Evolutionary conservation across 2,888 invertebrate species (phyloP).

Genomic region (Megamerina dolium): DNA sequence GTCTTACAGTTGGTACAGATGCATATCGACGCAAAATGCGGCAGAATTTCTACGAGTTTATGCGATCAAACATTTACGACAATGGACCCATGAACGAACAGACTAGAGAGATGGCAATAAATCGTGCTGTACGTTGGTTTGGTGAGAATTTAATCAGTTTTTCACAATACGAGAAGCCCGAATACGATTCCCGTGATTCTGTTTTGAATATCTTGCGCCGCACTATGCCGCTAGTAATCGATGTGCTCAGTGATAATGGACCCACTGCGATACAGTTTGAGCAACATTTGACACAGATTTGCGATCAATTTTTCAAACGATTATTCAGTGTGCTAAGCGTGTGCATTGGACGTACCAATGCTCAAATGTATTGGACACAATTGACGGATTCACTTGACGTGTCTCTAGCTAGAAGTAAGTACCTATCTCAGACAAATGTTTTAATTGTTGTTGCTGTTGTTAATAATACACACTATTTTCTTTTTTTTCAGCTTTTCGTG

Average conservation of each 20-base stretch:
- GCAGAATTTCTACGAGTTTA: no score
- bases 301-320: constrained; percentile 37
- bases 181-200: constrained; percentile 45
- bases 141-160: constrained; percentile 34
- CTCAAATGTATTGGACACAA: constrained; percentile 43
- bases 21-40: constrained; percentile 22
- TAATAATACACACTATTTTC: neutral
- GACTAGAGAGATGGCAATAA: constrained; percentile 35
- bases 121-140: constrained; percentile 39
- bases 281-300: constrained; percentile 33
- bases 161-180: constrained; percentile 42
- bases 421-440: neutral
- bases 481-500: constrained; percentile 30
- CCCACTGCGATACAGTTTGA: constrained; percentile 35
- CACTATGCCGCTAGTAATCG: constrained; percentile 39
- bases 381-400: constrained; percentile 34
- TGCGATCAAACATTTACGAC: no score
- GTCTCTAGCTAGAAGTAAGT: constrained; percentile 33
- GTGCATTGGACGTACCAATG: constrained; percentile 42
- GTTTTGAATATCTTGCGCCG: constrained; percentile 40
- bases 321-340: constrained; percentile 42
- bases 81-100: constrained; percentile 37
- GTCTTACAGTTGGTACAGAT: no score
- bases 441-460: neutral
- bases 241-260: constrained; percentile 27